Evolutionary conservation across 2,888 invertebrate genomes (phyloP), one percentile per base, ranked within the genome.

Genomic region (Pterobdella sp.): DNA sequence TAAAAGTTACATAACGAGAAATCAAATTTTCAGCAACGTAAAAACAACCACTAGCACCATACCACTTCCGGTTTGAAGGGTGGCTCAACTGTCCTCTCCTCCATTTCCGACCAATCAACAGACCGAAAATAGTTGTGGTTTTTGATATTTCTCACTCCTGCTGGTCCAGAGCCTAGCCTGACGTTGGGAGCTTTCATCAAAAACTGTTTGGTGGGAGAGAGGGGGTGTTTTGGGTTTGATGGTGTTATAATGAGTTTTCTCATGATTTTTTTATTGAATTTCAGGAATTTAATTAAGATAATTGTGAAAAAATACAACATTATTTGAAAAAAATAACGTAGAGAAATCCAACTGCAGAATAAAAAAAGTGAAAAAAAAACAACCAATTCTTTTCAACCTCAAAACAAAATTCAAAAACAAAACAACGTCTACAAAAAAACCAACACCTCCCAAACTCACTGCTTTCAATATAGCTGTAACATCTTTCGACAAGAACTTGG

Each of bases 41-140:
- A 10, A 29, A 63, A 32, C 63, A 71, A n/a, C 56, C 37, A 22
- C 42, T 26, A 36, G 22, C n/a, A 67, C 35, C 37, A 49, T n/a
- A 98, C 98, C 85, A 99, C 95, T 88, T 94, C 96, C 70, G 98
- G 98, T 85, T 97, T 98, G 86, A 97, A 99, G 0, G 98, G 98
- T 68, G 98, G 98, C 84, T 99, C 97, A 72, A 99, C 93, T 85
- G 98, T 96, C 7, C 96, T 86, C 72, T 90, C 91, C 85, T 97
- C 96, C 77, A 99, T 93, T 84, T 90, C 91, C 77, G 92, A 91
- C 98, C 98, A 99, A 86, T 97, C 95, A 81, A 99, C 95, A 80
- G 96, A 89, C 29, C 97, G 87, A 88, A 94, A 97, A 87, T 99
- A 98, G 7, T 93, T 90, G 84, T 98, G 97, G 76, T 90, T 90